A percentile compares a stretch with the other conserved stretches of the same genome.
phyloP scores from a whole-genome alignment of 2,113 vertebrate genomes.

The Carassius auratus region DNA sequence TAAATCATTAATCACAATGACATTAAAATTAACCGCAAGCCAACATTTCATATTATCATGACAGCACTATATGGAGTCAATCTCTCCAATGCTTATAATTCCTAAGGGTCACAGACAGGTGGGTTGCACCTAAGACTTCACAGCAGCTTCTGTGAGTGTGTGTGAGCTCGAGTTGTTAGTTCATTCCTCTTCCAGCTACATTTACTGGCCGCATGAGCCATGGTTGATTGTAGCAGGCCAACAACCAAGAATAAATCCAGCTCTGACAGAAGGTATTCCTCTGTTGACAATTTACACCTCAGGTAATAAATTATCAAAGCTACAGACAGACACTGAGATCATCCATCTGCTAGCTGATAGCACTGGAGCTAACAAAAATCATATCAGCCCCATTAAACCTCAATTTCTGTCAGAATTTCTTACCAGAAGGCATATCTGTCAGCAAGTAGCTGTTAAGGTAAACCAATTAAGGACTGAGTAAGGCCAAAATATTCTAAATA shows the following conservation, averaged over 20 bases:
- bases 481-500: conserved; percentile 67
- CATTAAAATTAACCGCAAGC: neutral
- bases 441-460: conserved; percentile 60
- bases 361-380: conserved; percentile 8
- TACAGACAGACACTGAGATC: conserved; percentile 32
- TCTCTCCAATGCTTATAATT: neutral
- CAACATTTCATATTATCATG: neutral
- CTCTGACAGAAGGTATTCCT: conserved; percentile 31
- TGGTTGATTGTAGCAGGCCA: conserved; percentile 1
- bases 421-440: conserved; percentile 56
- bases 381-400: conserved; percentile 64
- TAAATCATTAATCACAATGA: neutral
- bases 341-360: conserved; percentile 50
- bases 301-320: conserved; percentile 55
- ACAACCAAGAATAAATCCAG: conserved; percentile 7
- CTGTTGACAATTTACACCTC: conserved; percentile 29
- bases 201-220: conserved; percentile 10
- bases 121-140: neutral
- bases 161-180: neutral
- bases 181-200: conserved; percentile 1
- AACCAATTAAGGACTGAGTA: conserved; percentile 65
- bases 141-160: neutral
- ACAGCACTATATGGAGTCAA: neutral
- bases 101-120: neutral
- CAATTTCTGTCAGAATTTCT: conserved; percentile 59